Base-by-base conservation (phyloP, 2,113 vertebrate genomes). In the Nansenia antarctica region DNA sequence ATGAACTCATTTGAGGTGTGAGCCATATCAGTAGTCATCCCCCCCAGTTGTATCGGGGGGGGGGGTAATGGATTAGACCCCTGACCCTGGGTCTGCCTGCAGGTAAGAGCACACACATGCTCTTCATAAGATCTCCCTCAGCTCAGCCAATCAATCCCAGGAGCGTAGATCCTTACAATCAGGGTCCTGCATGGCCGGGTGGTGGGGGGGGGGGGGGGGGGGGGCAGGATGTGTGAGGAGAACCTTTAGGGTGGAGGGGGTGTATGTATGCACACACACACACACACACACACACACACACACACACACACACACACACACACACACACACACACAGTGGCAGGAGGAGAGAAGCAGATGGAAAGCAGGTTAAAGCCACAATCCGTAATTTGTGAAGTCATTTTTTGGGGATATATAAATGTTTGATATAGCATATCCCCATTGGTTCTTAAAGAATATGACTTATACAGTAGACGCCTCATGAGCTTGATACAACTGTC, bases 91-190 rank as follows among this genome's bases (percentile, higher is more conserved):
- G 83, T 61, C 42, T 63, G 69, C 87, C 89, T 73, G 84, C 71
- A 60, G 85, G 79, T 82, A 59, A 55, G 32, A 78, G 75, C 80
- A 81, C 88, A 94, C 94, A 96, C 91, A 86, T 95, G 94, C 92
- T 93, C 91, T 91, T 94, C 92, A 96, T 96, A 92, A 94, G 87
- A 88, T 88, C 90, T 89, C 79, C 32, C 22, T 37, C 37, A 29
- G 18, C 32, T 49, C 29, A 15, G 61, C 45, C 55, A 92, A 91
- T 12, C 86, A 92, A 71, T 93, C 94, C 87, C 79, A 62, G 78
- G 70, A 75, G 82, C 84, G 15, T 39, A 69, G 86, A 84, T 70
- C 92, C 93, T 65, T 93, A 94, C 0, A 84, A 93, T 62, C 93
- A 92, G 74, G 64, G 82, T 66, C 55, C 7, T 70, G 37, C 35